A percentile compares a stretch with the other conserved stretches of the same genome.
These are phyloP conservation scores for Apogon hyalosoma DNA, from an alignment of 2,797 vertebrate species.

Conservation along the genomic window DNA sequence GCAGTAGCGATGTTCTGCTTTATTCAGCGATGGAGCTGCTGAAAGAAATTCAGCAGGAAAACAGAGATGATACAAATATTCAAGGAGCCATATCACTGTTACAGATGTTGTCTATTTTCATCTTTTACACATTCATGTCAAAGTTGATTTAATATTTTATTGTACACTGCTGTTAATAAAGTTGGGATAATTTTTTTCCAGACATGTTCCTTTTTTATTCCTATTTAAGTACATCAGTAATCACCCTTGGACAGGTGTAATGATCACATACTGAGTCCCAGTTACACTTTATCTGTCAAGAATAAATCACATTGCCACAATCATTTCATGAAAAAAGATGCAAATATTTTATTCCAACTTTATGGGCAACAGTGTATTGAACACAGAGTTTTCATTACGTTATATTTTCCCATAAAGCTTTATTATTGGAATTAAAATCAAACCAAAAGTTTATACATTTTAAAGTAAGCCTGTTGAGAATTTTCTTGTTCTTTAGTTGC, in stretches of 20 bases:
- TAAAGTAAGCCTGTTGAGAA: background rate
- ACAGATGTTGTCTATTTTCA: slow-evolving; percentile 4
- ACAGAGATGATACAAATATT: slow-evolving; percentile 31
- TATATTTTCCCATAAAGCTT: background rate
- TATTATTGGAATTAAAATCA: too few species aligned
- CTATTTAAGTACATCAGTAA: too few species aligned
- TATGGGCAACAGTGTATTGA: too few species aligned
- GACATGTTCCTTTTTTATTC: background rate
- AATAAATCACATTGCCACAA: too few species aligned
- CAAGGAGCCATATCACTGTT: slow-evolving; percentile 9
- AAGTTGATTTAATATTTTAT: background rate
- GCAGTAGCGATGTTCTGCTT: slow-evolving; percentile 66
- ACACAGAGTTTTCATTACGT: background rate
- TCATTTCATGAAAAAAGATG: too few species aligned
- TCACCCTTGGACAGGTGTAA: background rate
- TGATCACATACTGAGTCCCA: too few species aligned
- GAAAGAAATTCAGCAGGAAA: slow-evolving; percentile 54
- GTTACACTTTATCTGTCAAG: too few species aligned
- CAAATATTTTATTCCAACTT: too few species aligned
- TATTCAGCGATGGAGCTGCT: slow-evolving; percentile 55
- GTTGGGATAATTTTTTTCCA: too few species aligned
- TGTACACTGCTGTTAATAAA: background rate
- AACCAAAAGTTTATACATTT: background rate
- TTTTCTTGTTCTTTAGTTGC: background rate
- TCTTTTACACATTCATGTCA: slow-evolving; percentile 5